These are phyloP conservation scores for Orius insidiosus DNA, from an alignment of 1,140 invertebrate species.

Conservation along the genomic window DNA sequence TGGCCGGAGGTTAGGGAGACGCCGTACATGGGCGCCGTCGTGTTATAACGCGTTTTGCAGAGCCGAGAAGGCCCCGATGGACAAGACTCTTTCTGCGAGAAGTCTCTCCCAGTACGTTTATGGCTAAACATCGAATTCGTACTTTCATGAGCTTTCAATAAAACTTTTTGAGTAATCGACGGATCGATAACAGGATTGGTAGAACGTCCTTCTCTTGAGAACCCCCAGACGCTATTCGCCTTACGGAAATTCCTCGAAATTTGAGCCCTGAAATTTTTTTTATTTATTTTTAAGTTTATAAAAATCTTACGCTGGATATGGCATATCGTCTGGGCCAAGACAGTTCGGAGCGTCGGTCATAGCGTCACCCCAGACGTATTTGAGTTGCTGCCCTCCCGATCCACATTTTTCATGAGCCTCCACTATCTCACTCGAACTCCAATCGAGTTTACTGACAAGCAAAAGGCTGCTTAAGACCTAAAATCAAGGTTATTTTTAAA, in stretches of 20 bases:
- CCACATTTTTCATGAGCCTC: conserved; percentile 14
- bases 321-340: conserved; percentile 56
- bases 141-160: conserved; percentile 40
- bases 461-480: too few relatives aligned
- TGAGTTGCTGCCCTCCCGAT: conserved; percentile 28
- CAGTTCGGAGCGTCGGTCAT: conserved; percentile 53
- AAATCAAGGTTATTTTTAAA: too few relatives aligned
- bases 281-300: too few relatives aligned
- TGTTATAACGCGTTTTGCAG: conserved; percentile 77
- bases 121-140: neutral
- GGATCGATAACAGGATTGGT: conserved; percentile 43
- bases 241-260: conserved; percentile 42
- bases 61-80: conserved; percentile 53
- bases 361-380: conserved; percentile 73
- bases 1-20: conserved; percentile 79
- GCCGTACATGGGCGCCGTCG: conserved; percentile 82
- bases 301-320: conserved; percentile 69
- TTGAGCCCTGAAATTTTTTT: conserved; percentile 35
- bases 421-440: too few relatives aligned
- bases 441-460: too few relatives aligned
- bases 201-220: conserved; percentile 39
- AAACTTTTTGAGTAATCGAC: conserved; percentile 44
- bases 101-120: conserved; percentile 14
- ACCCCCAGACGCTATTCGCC: conserved; percentile 30
- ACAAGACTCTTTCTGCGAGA: conserved; percentile 23